These are phyloP conservation scores for Rhynchotus rufescens DNA, from an alignment of 2,797 vertebrate species.

Conservation along the genomic window DNA sequence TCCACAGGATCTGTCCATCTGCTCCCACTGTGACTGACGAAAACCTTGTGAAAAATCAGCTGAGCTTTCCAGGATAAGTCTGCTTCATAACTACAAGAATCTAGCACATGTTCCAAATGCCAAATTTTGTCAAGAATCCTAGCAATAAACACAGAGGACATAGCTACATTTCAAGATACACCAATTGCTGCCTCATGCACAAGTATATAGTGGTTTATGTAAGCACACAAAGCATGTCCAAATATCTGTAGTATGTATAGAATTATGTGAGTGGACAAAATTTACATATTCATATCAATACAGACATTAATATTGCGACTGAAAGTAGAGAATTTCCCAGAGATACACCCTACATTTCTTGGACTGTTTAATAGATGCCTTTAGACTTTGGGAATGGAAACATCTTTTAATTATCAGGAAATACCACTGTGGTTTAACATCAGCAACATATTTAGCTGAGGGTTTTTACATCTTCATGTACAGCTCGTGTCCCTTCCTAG, in stretches of 20 bases:
- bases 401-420: not conserved
- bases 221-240: rapidly evolving
- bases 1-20: not conserved
- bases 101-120: not conserved
- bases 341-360: not conserved
- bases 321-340: not conserved
- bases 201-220: not conserved
- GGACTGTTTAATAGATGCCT: not conserved
- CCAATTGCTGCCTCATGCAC: not conserved
- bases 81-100: not conserved
- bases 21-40: not conserved
- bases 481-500: not conserved
- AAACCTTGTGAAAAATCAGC: not conserved
- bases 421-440: not conserved
- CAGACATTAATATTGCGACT: not conserved
- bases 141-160: not conserved
- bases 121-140: not conserved
- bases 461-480: not conserved
- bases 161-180: not conserved
- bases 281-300: not conserved
- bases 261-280: not conserved
- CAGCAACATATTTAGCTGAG: rapidly evolving
- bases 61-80: not conserved
- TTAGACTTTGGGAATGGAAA: not conserved
- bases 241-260: not conserved